Conservation (phyloP, 2,113 vertebrate species). For the Syrmaticus mikado region DNA sequence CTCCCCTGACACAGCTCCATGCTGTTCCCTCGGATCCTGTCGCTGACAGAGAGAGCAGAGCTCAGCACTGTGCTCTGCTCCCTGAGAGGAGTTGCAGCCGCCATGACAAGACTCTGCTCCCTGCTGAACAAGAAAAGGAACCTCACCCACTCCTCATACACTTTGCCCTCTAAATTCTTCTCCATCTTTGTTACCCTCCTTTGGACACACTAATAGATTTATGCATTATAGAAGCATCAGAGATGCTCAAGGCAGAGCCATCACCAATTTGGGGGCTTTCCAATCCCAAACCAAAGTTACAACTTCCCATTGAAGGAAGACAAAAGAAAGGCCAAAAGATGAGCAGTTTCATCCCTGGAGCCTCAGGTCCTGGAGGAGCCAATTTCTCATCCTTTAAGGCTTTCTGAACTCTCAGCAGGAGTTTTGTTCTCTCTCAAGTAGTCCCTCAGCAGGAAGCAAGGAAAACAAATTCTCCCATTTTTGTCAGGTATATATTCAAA, state of each 20-base stretch:
- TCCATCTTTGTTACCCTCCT: background rate
- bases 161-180: background rate
- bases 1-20: background rate
- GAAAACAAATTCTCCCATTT: background rate
- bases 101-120: background rate
- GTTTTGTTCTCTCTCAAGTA: background rate
- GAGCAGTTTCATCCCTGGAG: background rate
- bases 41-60: background rate
- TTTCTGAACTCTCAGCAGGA: background rate
- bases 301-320: background rate
- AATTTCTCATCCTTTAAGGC: background rate
- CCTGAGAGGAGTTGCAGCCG: background rate
- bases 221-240: background rate
- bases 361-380: background rate
- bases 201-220: background rate
- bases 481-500: background rate
- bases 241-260: background rate
- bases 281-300: no score
- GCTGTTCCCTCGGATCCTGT: background rate
- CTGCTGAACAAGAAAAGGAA: background rate
- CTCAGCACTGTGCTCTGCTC: background rate
- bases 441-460: rapidly evolving
- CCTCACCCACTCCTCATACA: background rate
- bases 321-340: background rate
- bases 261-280: background rate